phyloP scores from a whole-genome alignment of 2,888 invertebrate species.

The Sycophila texana region DNA sequence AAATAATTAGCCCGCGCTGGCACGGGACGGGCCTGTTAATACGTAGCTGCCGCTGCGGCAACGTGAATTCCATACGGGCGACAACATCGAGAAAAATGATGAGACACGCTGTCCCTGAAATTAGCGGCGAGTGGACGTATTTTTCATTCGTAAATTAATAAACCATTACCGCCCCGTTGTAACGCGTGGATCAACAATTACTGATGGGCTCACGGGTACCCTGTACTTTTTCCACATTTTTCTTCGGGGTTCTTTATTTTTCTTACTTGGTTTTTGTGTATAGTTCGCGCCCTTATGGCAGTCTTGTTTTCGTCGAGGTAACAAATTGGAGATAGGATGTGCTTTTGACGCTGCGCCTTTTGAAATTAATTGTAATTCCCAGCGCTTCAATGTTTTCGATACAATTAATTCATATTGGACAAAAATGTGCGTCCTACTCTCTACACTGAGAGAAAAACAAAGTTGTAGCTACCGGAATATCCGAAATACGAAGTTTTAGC shows the following conservation, averaged over 20 bases:
- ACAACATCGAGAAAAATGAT: constrained; percentile 19
- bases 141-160: constrained; percentile 31
- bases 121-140: constrained; percentile 12
- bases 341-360: too few relatives aligned
- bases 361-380: too few relatives aligned
- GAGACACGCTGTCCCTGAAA: neutral
- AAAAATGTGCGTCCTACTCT: too few relatives aligned
- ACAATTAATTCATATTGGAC: too few relatives aligned
- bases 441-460: too few relatives aligned
- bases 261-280: too few relatives aligned
- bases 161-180: neutral
- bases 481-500: too few relatives aligned
- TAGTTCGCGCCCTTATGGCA: too few relatives aligned
- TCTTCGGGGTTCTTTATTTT: neutral
- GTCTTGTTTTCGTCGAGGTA: too few relatives aligned
- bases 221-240: neutral
- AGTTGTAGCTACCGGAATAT: too few relatives aligned
- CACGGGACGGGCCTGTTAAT: constrained; percentile 5
- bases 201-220: neutral
- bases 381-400: too few relatives aligned
- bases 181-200: constrained; percentile 9
- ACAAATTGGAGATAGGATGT: too few relatives aligned
- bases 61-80: neutral
- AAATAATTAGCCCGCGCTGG: constrained; percentile 21
- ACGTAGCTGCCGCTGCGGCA: neutral